Conservation (phyloP, 1,140 invertebrate species). For the Drosophila setifemur region DNA sequence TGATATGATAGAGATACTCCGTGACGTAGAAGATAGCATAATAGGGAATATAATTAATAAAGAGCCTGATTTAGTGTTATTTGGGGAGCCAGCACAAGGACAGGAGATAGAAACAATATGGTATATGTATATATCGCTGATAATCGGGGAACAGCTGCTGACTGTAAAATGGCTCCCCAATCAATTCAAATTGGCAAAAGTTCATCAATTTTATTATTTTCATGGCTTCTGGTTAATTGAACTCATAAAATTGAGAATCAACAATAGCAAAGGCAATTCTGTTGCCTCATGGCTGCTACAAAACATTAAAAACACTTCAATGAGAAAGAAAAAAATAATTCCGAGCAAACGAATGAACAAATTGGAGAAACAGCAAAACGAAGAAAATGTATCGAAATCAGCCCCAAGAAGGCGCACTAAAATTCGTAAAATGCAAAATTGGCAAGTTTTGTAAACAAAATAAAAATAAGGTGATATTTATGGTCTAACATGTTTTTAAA, state of each 20-base stretch:
- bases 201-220: conserved; percentile 69
- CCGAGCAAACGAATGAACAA: conserved; percentile 14
- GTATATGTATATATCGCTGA: background rate
- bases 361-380: conserved; percentile 24
- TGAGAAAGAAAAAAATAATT: conserved; percentile 33
- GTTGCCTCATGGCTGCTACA: conserved; percentile 45
- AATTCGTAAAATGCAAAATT: conserved; percentile 52
- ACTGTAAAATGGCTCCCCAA: conserved; percentile 14
- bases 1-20: conserved; percentile 18
- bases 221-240: conserved; percentile 75
- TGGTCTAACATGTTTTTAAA: too few relatives aligned
- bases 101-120: conserved; percentile 4
- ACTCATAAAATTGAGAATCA: conserved; percentile 59
- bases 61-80: conserved; percentile 72
- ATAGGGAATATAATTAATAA: conserved; percentile 60
- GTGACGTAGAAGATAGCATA: conserved; percentile 16
- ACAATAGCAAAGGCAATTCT: conserved; percentile 14
- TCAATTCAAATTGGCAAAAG: conserved; percentile 69
- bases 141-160: conserved; percentile 2
- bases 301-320: conserved; percentile 65
- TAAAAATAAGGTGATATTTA: conserved; percentile 1
- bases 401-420: conserved; percentile 30
- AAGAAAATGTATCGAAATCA: conserved; percentile 16
- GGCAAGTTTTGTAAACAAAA: conserved; percentile 57
- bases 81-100: conserved; percentile 34